A percentile compares a stretch with the other conserved stretches of the same genome.
These are phyloP conservation scores for Mechanitis messenoides DNA, from an alignment of 2,888 invertebrate genomes.

Conservation along the genomic window DNA sequence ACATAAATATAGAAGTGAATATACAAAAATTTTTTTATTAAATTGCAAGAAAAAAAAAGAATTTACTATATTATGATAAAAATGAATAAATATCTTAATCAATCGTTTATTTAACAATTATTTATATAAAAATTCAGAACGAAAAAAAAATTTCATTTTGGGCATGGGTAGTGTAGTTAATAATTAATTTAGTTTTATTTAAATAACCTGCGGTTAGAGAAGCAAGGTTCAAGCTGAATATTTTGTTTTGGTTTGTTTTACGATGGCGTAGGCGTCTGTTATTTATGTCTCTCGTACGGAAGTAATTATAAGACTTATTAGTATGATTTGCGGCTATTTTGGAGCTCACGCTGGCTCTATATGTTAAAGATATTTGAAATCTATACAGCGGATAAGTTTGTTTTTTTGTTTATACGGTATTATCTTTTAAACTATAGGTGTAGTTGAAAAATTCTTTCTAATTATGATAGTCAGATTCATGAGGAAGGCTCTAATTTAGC, in stretches of 20 bases:
- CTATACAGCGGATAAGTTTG: background rate
- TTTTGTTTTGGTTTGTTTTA: conserved; percentile 24
- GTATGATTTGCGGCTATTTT: conserved; percentile 26
- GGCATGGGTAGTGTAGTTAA: too few relatives aligned
- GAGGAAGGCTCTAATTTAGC: too few relatives aligned
- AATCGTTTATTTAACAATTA: too few relatives aligned
- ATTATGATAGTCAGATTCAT: too few relatives aligned
- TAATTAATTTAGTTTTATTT: background rate
- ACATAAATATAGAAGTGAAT: background rate
- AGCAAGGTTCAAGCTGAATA: background rate
- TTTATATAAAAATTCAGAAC: too few relatives aligned
- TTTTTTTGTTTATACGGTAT: too few relatives aligned
- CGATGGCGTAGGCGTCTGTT: conserved; percentile 15
- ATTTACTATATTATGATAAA: too few relatives aligned
- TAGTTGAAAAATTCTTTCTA: too few relatives aligned
- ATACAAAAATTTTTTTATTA: background rate
- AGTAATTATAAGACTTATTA: conserved; percentile 27
- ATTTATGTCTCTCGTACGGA: conserved; percentile 28
- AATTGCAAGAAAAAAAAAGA: background rate
- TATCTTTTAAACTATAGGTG: too few relatives aligned
- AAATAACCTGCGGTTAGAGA: background rate
- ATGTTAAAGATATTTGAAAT: background rate
- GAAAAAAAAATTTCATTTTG: too few relatives aligned
- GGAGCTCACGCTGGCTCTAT: background rate
- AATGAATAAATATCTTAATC: too few relatives aligned